phyloP scores from a whole-genome alignment of 2,113 vertebrate species.

The Rissa tridactyla region DNA sequence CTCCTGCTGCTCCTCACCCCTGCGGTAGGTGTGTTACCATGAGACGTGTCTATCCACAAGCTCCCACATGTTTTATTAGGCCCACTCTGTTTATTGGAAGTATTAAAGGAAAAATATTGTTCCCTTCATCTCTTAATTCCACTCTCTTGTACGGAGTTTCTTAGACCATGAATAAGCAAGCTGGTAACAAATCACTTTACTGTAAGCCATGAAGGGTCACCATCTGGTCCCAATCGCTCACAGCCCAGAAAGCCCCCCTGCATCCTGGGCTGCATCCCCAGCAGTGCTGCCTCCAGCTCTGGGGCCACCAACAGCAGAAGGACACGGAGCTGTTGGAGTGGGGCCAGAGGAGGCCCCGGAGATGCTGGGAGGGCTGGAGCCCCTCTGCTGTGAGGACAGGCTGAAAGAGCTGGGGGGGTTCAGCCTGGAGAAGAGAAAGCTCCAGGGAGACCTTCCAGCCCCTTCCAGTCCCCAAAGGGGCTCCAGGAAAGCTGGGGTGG shows the following conservation, averaged over 20 bases:
- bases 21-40: accelerated
- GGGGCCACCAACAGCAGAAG: background rate
- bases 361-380: background rate
- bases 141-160: background rate
- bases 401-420: background rate
- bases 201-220: background rate
- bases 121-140: background rate
- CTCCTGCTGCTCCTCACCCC: background rate
- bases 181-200: too few relatives aligned
- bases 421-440: background rate
- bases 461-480: background rate
- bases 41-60: background rate
- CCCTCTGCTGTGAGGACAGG: background rate
- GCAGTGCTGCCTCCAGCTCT: background rate
- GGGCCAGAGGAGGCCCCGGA: background rate
- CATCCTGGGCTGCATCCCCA: background rate
- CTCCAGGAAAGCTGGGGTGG: background rate
- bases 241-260: background rate
- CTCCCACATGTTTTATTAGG: background rate
- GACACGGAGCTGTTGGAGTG: background rate
- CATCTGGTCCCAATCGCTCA: background rate
- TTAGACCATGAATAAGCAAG: background rate
- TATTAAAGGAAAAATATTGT: background rate
- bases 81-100: background rate
- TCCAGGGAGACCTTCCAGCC: background rate